Base-by-base conservation (phyloP, 2,888 invertebrate species). In the Lordiphosa fenestrarum region DNA sequence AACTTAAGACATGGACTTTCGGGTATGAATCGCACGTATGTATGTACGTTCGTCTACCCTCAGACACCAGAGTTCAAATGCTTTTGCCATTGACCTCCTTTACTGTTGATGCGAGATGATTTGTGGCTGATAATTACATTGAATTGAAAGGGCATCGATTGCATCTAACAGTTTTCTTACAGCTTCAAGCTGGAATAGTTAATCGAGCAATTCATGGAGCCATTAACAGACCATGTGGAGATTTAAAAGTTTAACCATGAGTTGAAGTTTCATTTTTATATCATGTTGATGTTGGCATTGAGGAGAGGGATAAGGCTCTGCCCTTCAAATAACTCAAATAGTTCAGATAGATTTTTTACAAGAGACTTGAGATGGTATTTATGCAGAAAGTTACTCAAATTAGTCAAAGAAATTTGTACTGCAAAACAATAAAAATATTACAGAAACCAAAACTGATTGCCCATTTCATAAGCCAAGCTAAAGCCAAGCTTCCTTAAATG, bases 1-100 rank as follows among this genome's bases (percentile, higher is more conserved):
- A 46, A 64, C 39, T 44, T n/a, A 38, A 33, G 12, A 15, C 44
- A 37, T 25, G 15, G 23, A 42, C 55, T 64, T 19, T 60, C 41
- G 35, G 21, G 21, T 38, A 62, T 38, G 36, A 19, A 49, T 30
- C 15, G 23, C 47, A 3, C 30, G 30, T 30, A 30, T 3, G 9
- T 30, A 30, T 3, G 9, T 30, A n/a, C n/a, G n/a, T n/a, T n/a
- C n/a, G n/a, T n/a, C n/a, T n/a, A 30, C 25, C 7, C 25, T 10
- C 30, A 10, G 30, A 30, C 48, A 52, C 64, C 66, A 74, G 61
- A 84, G 78, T 84, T 84, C 84, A 80, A 78, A 84, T 68, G 83
- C 70, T 64, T 82, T 84, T 84, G 78, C 72, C 84, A 74, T 80
- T 80, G 78, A 80, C 78, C 78, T 75, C 84, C 58, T 80, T 78